A percentile compares a stretch with the other conserved stretches of the same genome.
These are phyloP conservation scores for Solea senegalensis DNA, from an alignment of 2,113 vertebrate genomes.

Conservation along the genomic window DNA sequence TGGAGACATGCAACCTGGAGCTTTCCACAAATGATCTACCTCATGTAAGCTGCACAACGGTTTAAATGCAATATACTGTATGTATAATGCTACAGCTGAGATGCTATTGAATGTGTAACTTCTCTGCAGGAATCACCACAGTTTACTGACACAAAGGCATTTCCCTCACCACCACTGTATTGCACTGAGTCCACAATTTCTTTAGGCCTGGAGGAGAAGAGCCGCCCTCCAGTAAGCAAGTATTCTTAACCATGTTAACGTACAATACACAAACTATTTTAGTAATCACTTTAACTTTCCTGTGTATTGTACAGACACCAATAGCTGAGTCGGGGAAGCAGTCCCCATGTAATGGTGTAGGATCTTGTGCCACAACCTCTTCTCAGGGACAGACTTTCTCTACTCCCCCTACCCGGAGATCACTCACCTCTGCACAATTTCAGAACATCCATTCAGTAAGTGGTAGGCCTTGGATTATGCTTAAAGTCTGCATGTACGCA, in stretches of 20 bases:
- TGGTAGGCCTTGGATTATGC: conserved; percentile 22
- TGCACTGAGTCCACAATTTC: conserved; percentile 60
- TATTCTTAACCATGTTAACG: neutral
- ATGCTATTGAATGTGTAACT: neutral
- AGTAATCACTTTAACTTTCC: neutral
- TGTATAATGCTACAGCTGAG: neutral
- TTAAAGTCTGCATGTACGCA: too few relatives aligned
- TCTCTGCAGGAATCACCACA: conserved; percentile 57
- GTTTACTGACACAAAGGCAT: conserved; percentile 68
- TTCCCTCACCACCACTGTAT: conserved; percentile 76
- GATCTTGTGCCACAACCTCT: conserved; percentile 55
- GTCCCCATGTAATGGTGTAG: conserved; percentile 56
- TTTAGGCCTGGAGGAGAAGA: conserved; percentile 63
- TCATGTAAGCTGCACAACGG: conserved; percentile 39
- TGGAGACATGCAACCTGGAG: conserved; percentile 78
- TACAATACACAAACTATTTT: neutral
- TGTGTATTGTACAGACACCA: conserved; percentile 58
- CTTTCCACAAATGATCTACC: conserved; percentile 62
- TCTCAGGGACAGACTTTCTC: conserved; percentile 78
- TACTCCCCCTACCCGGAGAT: conserved; percentile 81
- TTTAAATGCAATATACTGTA: neutral
- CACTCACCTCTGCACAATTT: conserved; percentile 84
- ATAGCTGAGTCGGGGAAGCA: conserved; percentile 47
- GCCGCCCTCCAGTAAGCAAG: conserved; percentile 48
- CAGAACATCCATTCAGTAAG: conserved; percentile 89